Evolutionary conservation across 2,113 vertebrate species (phyloP).

Genomic region (Indicator maculatus): DNA sequence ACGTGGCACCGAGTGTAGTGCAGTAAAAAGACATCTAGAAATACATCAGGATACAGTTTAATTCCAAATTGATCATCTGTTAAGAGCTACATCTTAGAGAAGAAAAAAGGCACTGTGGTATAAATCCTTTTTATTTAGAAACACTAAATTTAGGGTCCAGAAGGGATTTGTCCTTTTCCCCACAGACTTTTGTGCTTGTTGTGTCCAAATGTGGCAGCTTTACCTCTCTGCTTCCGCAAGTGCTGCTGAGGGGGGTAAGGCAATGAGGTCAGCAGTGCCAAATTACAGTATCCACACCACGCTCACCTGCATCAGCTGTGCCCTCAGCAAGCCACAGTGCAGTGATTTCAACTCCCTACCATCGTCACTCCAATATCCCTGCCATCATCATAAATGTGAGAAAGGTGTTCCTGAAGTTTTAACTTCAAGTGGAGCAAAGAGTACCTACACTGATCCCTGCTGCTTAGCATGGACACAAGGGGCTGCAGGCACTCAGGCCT

Average conservation of each 20-base stretch:
- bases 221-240: rapidly evolving
- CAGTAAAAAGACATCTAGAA: slow-evolving; percentile 2
- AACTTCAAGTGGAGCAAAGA: neutral
- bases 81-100: neutral
- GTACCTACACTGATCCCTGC: neutral
- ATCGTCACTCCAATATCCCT: neutral
- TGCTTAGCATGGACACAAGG: neutral
- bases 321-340: rapidly evolving
- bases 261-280: rapidly evolving
- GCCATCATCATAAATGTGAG: neutral
- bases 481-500: neutral
- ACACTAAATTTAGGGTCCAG: neutral
- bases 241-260: neutral
- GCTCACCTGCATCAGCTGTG: neutral
- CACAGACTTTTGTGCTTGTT: neutral
- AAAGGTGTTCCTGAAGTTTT: neutral
- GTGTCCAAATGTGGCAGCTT: neutral
- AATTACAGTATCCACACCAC: neutral
- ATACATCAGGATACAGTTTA: neutral
- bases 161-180: neutral
- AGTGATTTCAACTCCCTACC: neutral
- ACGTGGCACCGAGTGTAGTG: neutral
- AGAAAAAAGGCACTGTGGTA: neutral
- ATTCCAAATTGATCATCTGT: neutral
- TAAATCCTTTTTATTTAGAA: slow-evolving; percentile 13